Conservation (phyloP, 2,888 invertebrate species). For the Eupsilia transversa region DNA sequence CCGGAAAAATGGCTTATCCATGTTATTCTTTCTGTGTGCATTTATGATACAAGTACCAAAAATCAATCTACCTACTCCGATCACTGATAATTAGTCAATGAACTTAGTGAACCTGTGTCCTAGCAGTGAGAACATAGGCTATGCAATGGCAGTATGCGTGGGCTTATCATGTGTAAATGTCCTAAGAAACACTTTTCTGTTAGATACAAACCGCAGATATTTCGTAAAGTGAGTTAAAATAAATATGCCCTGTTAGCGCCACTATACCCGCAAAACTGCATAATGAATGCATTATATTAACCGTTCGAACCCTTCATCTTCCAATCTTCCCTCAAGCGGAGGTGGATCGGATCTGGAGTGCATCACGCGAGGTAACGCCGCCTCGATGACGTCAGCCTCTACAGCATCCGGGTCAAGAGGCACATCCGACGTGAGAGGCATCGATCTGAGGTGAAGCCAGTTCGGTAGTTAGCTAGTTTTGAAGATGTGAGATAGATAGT, state of each 20-base stretch:
- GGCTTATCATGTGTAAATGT: neutral
- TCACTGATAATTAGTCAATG: no score
- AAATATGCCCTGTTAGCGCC: no score
- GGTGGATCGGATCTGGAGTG: conserved; percentile 41
- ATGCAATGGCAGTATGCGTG: no score
- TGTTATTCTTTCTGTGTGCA: no score
- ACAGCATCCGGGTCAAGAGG: conserved; percentile 52
- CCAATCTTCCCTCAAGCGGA: conserved; percentile 27
- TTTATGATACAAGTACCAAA: no score
- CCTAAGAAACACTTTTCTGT: neutral
- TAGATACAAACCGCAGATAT: neutral
- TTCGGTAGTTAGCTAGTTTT: conserved; percentile 28
- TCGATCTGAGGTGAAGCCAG: conserved; percentile 53
- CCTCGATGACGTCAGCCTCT: conserved; percentile 41
- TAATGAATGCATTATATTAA: neutral
- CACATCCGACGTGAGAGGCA: conserved; percentile 42
- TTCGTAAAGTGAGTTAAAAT: no score
- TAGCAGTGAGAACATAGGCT: no score
- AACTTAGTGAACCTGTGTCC: no score
- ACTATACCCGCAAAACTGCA: neutral
- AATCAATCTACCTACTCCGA: no score
- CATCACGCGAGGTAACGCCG: conserved; percentile 36
- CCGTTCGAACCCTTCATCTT: neutral
- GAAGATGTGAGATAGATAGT: neutral
- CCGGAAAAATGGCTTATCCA: no score